Evolutionary conservation across 2,113 vertebrate species (phyloP).

Genomic region (Fulmarus glacialis): DNA sequence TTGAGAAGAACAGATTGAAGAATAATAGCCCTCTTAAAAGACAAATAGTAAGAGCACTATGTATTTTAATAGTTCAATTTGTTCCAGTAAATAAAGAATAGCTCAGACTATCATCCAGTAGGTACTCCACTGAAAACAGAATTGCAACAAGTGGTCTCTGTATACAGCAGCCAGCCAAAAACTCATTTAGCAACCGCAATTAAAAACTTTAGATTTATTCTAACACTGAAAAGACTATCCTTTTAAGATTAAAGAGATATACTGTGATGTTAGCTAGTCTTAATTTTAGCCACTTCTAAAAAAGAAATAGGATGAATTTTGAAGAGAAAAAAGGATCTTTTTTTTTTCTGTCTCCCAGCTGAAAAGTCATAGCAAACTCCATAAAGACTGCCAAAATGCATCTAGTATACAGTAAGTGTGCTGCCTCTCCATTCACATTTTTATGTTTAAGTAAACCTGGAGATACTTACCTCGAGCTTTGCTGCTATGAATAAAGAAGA

Average conservation of each 20-base stretch:
- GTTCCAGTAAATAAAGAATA: not conserved
- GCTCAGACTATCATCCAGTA: not conserved
- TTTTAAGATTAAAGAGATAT: not conserved
- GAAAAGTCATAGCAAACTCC: not conserved
- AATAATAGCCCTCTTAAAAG: not conserved
- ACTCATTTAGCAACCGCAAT: not conserved
- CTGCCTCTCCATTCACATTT: not conserved
- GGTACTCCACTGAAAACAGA: not conserved
- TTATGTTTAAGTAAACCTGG: not conserved
- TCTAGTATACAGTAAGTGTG: not conserved
- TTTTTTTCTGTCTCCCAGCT: not conserved
- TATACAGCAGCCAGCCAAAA: not conserved
- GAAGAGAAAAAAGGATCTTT: not conserved
- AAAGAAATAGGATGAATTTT: not conserved
- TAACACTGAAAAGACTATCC: not conserved
- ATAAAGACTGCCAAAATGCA: not conserved
- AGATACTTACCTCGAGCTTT: constrained; percentile 87
- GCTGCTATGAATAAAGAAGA: constrained; percentile 94
- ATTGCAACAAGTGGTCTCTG: not conserved
- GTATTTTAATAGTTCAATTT: not conserved
- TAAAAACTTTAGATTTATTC: not conserved
- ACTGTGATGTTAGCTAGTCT: not conserved
- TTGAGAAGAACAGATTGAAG: not conserved
- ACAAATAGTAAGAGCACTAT: not conserved
- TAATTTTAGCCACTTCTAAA: not conserved